Base-by-base conservation (phyloP, 2,888 invertebrate species). In the Drosophila siamana region DNA sequence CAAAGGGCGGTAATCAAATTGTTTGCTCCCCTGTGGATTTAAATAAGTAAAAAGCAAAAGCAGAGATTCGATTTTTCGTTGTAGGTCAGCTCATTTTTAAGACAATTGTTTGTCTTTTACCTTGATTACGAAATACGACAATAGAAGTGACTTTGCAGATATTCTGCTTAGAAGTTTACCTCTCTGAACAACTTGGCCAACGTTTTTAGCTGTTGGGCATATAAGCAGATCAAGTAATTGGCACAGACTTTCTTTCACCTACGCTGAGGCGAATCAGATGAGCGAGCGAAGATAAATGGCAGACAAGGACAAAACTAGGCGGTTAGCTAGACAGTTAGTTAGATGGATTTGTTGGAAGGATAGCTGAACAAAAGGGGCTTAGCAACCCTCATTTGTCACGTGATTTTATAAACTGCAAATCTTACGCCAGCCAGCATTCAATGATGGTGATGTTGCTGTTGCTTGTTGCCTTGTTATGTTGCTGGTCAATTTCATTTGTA, bases 401-500 rank as follows among this genome's bases (percentile, higher is more conserved):
- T 75, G 86, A 88, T 74, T 84, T 84, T 88, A 84, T 88, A 86
- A 86, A 84, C 88, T 88, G 74, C 67, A 75, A 78, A 79, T 85
- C 70, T 62, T 64, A 66, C 15, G 50, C 47, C 65, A 60, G 50
- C 47, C 65, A 60, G 57, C 47, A 55, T 64, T 55, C 38, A 38
- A 38, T 59, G 43, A 57, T 47, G 16, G 0, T 26, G 13, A 33
- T 50, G 36, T 62, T 56, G 55, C 46, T 63, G 54, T 38, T 59
- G 40, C 16, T 56, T 33, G 54, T 60, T 64, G 67, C 62, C 86
- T 70, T 82, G 82, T 79, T 87, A 83, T 88, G 70, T 80, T 88
- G 80, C 88, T 83, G 83, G 84, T 84, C 83, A 84, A 84, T 86
- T 83, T 84, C 72, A 64, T 80, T 72, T 75, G 84, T 88, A 84